Conservation (phyloP, 1,140 invertebrate species). For the Melanaphis sacchari region DNA sequence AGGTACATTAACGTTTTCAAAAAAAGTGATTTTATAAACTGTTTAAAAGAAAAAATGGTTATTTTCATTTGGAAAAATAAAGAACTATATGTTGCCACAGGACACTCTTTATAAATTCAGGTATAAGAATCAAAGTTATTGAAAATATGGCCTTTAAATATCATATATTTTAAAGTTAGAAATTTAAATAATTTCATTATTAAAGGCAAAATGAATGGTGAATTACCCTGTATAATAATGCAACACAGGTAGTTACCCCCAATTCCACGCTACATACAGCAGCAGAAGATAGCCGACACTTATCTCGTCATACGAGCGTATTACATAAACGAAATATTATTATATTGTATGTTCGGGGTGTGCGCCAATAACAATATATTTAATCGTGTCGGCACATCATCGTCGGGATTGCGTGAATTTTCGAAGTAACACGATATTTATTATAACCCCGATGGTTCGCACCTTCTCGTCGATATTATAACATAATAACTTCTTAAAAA, state of each 20-base stretch:
- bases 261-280: neutral
- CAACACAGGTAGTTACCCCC: neutral
- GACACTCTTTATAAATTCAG: too few species aligned
- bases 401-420: neutral
- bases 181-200: neutral
- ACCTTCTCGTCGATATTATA: conserved; percentile 24
- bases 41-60: too few species aligned
- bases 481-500: conserved; percentile 28
- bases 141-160: neutral
- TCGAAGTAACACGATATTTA: conserved; percentile 29
- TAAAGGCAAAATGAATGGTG: neutral
- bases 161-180: neutral
- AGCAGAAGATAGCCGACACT: neutral
- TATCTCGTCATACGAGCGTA: neutral
- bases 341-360: too few species aligned
- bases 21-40: too few species aligned
- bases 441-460: neutral
- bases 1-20: too few species aligned
- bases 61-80: too few species aligned
- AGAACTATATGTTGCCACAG: too few species aligned
- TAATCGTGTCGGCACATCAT: neutral
- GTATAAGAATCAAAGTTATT: neutral
- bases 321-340: neutral
- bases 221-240: neutral
- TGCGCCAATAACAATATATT: neutral